phyloP scores from a whole-genome alignment of 2,888 invertebrate genomes.

The Teleogryllus oceanicus region DNA sequence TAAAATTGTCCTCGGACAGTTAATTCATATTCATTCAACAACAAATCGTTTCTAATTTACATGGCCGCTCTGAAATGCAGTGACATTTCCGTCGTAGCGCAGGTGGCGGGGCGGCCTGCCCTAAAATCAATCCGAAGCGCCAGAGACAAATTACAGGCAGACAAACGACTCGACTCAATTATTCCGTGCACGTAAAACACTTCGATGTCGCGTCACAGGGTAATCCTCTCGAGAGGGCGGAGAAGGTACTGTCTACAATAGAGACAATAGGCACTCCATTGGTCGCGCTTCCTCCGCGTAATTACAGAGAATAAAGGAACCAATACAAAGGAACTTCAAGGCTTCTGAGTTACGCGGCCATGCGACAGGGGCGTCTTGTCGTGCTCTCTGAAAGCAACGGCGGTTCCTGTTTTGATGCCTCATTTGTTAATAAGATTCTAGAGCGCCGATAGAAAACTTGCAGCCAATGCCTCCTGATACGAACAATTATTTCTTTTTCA shows the following conservation, averaged over 20 bases:
- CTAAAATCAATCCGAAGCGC: no score
- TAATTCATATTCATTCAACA: no score
- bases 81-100: no score
- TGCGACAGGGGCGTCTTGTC: neutral
- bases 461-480: no score
- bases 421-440: no score
- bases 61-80: no score
- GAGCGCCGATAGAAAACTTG: no score
- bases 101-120: no score
- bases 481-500: no score
- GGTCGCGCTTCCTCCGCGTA: neutral
- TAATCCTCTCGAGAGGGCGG: neutral
- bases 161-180: neutral
- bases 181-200: slow-evolving; percentile 6
- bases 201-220: neutral
- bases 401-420: no score
- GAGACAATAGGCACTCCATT: slow-evolving; percentile 6
- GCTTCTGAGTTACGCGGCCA: neutral
- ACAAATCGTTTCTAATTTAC: no score
- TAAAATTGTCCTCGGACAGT: no score
- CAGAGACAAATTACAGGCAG: slow-evolving; percentile 3
- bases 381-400: neutral
- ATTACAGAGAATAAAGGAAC: neutral
- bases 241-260: neutral
- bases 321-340: neutral